These are phyloP conservation scores for Gnathonemus echidnorhynchus DNA, from an alignment of 2,113 vertebrate genomes.

Conservation along the genomic window DNA sequence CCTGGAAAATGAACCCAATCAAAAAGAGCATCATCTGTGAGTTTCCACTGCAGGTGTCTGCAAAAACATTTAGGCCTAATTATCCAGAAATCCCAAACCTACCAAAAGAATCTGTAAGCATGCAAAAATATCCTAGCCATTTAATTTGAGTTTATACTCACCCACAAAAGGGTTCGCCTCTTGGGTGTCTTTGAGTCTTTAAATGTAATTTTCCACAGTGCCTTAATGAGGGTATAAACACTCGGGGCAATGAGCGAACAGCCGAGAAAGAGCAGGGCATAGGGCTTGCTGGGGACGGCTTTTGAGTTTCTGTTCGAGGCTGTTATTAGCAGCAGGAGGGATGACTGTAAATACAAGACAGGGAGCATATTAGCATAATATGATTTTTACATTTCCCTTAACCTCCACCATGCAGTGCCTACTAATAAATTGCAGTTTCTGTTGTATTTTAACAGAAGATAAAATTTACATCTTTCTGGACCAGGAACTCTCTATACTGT, in stretches of 20 bases:
- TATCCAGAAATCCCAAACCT: neutral
- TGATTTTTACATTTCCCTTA: neutral
- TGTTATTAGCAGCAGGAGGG: constrained; percentile 34
- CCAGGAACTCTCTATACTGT: neutral
- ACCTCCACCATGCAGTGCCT: neutral
- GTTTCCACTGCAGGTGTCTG: neutral
- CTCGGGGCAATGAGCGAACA: constrained; percentile 29
- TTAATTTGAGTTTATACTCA: constrained; percentile 17
- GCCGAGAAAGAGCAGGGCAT: constrained; percentile 27
- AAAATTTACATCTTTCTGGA: neutral
- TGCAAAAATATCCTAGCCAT: neutral
- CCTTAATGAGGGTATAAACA: constrained; percentile 30
- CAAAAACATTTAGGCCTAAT: neutral
- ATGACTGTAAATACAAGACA: constrained; percentile 22
- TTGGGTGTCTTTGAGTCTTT: constrained; percentile 35
- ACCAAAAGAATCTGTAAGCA: neutral
- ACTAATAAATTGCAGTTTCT: neutral
- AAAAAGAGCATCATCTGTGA: neutral
- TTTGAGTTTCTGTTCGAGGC: constrained; percentile 13
- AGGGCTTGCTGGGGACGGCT: constrained; percentile 19
- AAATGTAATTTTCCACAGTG: constrained; percentile 38
- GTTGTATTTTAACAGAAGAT: neutral
- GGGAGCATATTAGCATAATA: neutral
- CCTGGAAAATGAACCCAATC: constrained; percentile 11
- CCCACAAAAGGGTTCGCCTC: constrained; percentile 27